Conservation (phyloP, 2,888 invertebrate species). For the Eumerus sabulonum region DNA sequence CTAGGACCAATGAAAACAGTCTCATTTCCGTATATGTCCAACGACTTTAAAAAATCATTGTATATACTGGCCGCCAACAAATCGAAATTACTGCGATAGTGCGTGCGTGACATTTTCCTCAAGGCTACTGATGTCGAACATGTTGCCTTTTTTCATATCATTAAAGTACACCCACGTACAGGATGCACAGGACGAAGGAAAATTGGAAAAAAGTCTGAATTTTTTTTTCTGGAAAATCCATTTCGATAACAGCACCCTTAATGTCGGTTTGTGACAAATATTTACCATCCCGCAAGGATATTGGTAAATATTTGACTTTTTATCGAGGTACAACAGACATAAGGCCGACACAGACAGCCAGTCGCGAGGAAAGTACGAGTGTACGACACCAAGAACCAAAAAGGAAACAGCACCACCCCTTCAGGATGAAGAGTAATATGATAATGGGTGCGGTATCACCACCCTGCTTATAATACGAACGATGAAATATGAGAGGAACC, state of each 20-base stretch:
- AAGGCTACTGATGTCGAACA: too few species aligned
- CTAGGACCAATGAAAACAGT: too few species aligned
- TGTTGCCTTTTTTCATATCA: too few species aligned
- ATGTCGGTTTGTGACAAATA: conserved; percentile 55
- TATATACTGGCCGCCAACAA: too few species aligned
- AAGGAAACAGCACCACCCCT: conserved; percentile 24
- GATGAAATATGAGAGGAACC: conserved; percentile 36
- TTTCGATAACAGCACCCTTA: conserved; percentile 54
- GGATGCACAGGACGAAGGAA: not conserved
- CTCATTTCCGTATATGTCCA: too few species aligned
- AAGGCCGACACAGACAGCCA: conserved; percentile 16
- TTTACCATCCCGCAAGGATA: conserved; percentile 58
- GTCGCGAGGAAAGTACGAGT: not conserved
- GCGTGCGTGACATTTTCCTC: too few species aligned
- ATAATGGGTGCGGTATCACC: conserved; percentile 27
- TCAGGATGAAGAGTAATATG: conserved; percentile 12
- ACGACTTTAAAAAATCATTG: too few species aligned
- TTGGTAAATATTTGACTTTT: conserved; percentile 65
- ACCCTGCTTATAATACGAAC: conserved; percentile 17
- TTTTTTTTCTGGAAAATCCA: conserved; percentile 35
- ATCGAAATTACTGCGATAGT: too few species aligned
- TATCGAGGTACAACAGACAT: conserved; percentile 59
- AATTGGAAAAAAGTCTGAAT: too few species aligned
- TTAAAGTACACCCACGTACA: not conserved
- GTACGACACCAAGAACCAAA: not conserved